Base-by-base conservation (phyloP, 1,140 invertebrate genomes). In the Schlechtendalia chinensis region DNA sequence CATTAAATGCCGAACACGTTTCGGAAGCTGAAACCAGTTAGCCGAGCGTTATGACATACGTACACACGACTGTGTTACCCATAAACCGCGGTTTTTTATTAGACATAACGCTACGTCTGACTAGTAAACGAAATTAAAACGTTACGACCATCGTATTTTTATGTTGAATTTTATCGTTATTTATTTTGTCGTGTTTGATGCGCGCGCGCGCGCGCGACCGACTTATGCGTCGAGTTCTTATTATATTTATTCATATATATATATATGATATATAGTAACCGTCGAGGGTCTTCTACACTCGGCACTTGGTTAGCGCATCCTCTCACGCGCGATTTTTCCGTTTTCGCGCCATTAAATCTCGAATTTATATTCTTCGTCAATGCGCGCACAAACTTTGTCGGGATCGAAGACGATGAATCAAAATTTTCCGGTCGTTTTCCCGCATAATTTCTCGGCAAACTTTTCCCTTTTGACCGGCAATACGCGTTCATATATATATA, bases 391-490 rank as follows among this genome's bases (percentile, higher is more conserved):
- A 69, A 69, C 67, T 47, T 69, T 69, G n/a, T 22, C 32, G n/a
- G n/a, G 0, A 39, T 63, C 75, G 58, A 79, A 79, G 22, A 8
- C 58, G 14, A 79, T 79, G 75, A 63, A 79, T 79, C 75, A 79
- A 79, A 79, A 79, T 79, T 79, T 79, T 79, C 75, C 75, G 75
- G 39, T 59, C 75, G 56, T 79, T 79, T 79, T 79, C 22, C 53
- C 39, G 16, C 24, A 79, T 63, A 79, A 79, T 79, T 59, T 79
- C 22, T 79, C 54, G 17, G 22, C 11, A 79, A 79, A 79, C 75
- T 79, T 79, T 61, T 61, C 32, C 74, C 45, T 47, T 47, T 19
- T 27, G n/a, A 58, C 74, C 47, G 24, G 72, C 54, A 77, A 22
- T 16, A 47, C 27, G 10, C 71, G 45, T 50, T 50, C 14, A 50